Evolutionary conservation across 2,888 invertebrate species (phyloP).

Genomic region (Sesamia inferens): DNA sequence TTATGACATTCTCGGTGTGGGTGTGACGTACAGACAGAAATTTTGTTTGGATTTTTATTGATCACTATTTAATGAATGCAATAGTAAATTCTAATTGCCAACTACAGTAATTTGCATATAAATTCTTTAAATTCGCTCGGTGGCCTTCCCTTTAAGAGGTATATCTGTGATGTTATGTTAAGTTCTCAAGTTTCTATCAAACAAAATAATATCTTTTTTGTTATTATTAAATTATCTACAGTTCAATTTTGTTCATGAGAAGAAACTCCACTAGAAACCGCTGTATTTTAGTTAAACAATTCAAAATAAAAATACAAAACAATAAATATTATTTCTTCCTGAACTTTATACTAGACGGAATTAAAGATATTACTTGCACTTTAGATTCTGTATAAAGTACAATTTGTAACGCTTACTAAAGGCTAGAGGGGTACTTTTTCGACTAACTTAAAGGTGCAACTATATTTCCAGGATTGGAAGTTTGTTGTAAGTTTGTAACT

Average conservation of each 20-base stretch:
- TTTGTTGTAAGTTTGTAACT: slow-evolving; percentile 36
- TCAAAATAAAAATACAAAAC: background rate
- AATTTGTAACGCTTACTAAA: slow-evolving; percentile 32
- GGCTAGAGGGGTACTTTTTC: slow-evolving; percentile 30
- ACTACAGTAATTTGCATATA: background rate
- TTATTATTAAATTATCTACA: background rate
- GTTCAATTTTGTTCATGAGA: too few species aligned
- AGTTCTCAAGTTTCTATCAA: background rate
- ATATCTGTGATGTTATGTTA: background rate
- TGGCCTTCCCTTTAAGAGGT: background rate
- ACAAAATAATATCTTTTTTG: background rate
- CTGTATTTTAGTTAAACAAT: background rate
- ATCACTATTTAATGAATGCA: background rate
- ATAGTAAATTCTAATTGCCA: slow-evolving; percentile 1
- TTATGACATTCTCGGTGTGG: slow-evolving; percentile 50
- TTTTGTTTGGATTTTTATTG: slow-evolving; percentile 33
- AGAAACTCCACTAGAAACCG: background rate
- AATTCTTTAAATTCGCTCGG: too few species aligned
- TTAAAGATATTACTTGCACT: slow-evolving; percentile 10
- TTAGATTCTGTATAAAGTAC: slow-evolving; percentile 15
- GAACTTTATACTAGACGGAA: background rate
- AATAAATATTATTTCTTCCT: background rate
- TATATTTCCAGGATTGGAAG: slow-evolving; percentile 41
- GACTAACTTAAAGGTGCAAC: slow-evolving; percentile 39
- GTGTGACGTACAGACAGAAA: slow-evolving; percentile 16